Evolutionary conservation across 1,140 invertebrate genomes (phyloP).

Genomic region (Hestina assimilis): DNA sequence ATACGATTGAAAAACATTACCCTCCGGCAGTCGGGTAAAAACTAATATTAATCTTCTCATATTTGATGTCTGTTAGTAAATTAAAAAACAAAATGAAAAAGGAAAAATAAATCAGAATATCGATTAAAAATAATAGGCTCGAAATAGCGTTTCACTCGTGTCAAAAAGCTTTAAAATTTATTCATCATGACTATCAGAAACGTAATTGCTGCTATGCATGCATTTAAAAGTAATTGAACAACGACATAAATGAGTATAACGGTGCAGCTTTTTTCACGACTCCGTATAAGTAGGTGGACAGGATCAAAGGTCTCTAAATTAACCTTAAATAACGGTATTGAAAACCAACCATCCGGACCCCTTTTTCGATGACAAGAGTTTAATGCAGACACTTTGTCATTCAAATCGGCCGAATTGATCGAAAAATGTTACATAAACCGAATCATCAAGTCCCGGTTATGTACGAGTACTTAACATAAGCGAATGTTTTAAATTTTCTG

Average conservation of each 20-base stretch:
- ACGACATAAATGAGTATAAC: conserved; percentile 8
- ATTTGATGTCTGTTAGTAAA: no score
- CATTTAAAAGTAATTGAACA: conserved; percentile 16
- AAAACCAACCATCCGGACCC: conserved; percentile 14
- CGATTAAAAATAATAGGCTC: no score
- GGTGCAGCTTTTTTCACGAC: conserved; percentile 10
- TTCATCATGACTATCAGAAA: neutral
- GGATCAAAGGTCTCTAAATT: conserved; percentile 18
- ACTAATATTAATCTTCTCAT: no score
- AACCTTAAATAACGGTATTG: conserved; percentile 24
- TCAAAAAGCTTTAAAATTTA: conserved; percentile 1
- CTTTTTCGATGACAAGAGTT: conserved; percentile 20
- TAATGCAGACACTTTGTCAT: conserved; percentile 29
- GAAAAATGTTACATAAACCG: neutral
- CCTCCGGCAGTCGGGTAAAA: no score
- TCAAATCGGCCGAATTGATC: conserved; percentile 24
- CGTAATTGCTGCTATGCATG: conserved; percentile 11
- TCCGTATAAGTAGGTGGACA: conserved; percentile 10
- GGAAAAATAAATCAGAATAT: conserved; percentile 4
- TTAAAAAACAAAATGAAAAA: no score
- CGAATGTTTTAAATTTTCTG: no score
- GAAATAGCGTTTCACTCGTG: no score
- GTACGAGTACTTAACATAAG: neutral
- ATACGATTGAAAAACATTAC: neutral
- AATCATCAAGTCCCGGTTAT: neutral